Evolutionary conservation across 2,888 invertebrate genomes (phyloP).

Genomic region (Trachelus iudaicus): DNA sequence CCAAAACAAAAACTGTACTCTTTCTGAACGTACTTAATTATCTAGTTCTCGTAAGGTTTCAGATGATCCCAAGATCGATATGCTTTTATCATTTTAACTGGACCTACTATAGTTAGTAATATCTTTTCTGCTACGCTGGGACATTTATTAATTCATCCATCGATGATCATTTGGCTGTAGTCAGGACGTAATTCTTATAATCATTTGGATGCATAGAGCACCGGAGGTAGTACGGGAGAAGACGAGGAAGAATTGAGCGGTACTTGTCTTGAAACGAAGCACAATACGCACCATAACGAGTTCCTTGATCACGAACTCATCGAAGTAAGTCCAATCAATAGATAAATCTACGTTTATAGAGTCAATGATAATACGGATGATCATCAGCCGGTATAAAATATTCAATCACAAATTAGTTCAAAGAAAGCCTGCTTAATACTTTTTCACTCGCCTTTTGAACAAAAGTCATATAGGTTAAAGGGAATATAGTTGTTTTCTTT

Average conservation of each 20-base stretch:
- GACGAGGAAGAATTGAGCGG: constrained; percentile 67
- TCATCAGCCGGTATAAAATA: background rate
- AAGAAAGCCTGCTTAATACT: background rate
- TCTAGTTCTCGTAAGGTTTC: background rate
- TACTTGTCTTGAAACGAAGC: constrained; percentile 65
- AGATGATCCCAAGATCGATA: background rate
- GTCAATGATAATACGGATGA: background rate
- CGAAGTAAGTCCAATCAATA: constrained; percentile 48
- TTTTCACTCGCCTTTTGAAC: background rate
- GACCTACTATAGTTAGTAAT: background rate
- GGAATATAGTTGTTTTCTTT: background rate
- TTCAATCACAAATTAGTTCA: background rate
- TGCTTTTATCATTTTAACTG: background rate
- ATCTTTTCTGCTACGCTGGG: background rate
- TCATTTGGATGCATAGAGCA: constrained; percentile 65
- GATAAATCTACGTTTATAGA: background rate
- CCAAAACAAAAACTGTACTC: background rate
- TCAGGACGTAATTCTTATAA: constrained; percentile 28
- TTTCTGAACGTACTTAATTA: background rate
- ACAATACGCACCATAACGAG: constrained; percentile 68
- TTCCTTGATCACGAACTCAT: constrained; percentile 58
- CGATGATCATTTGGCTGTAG: background rate
- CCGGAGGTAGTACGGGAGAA: constrained; percentile 71
- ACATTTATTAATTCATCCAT: background rate
- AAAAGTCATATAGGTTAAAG: background rate